These are phyloP conservation scores for Crotalus tigris DNA, from an alignment of 2,113 vertebrate species.

Conservation along the genomic window DNA sequence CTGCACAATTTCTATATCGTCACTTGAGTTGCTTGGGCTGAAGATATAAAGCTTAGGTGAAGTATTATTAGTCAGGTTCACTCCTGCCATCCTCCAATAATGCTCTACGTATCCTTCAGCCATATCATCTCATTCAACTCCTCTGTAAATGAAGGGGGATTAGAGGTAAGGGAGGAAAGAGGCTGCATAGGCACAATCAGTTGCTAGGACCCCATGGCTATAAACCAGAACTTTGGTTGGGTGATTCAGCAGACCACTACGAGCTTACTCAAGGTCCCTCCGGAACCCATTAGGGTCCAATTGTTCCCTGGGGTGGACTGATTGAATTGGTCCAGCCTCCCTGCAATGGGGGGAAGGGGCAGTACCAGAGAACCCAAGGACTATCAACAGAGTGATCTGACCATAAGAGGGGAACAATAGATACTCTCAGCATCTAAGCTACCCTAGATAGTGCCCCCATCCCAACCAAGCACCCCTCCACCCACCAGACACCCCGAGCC, in stretches of 20 bases:
- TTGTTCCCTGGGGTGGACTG: background rate
- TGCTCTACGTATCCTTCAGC: background rate
- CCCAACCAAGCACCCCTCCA: background rate
- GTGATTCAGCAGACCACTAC: background rate
- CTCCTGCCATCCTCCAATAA: background rate
- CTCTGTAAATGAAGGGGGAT: background rate
- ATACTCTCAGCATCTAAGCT: background rate
- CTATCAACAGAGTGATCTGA: background rate
- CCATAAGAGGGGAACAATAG: background rate
- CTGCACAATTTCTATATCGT: no score
- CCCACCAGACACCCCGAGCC: background rate
- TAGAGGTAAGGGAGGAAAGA: background rate
- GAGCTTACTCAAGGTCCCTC: background rate
- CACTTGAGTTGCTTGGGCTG: no score
- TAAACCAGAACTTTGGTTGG: background rate
- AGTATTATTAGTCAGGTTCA: background rate
- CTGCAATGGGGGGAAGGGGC: background rate
- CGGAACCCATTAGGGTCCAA: no score
- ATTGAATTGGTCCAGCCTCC: background rate
- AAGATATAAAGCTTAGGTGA: no score
- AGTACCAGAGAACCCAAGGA: background rate
- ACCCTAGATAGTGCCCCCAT: background rate
- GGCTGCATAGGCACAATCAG: background rate
- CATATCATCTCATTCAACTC: background rate
- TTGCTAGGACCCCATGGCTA: background rate